Evolutionary conservation across 37 sponge, comb jelly and placozoan genomes (phyloP), one percentile per base, ranked within the genome.

Genomic region (Oopsacas minuta): DNA sequence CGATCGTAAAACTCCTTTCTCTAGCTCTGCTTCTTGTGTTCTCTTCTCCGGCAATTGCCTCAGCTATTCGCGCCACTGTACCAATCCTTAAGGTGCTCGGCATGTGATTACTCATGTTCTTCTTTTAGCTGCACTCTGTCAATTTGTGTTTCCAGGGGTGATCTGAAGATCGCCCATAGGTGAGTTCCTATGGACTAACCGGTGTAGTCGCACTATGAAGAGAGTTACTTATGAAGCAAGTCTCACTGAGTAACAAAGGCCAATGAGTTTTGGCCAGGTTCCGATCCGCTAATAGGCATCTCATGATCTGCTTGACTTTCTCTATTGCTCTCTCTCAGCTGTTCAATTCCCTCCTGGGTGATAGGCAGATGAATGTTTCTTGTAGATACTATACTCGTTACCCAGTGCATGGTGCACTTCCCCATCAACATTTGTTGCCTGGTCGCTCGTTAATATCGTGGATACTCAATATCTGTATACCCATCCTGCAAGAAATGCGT

Each of bases 371-470:
- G 75, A 61, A 20, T 61, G 75, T 61, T 61, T 61, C 75, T 61
- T 61, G 30, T 34, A 61, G 75, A 20, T 61, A 34, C 75, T 3
- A 61, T 25, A n/a, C 30, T 61, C 75, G 20, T 61, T 12, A 34
- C 75, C 22, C 30, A 61, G 30, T 61, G 17, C 75, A 34, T 61
- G 75, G 75, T 32, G 17, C 3, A 61, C 75, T 61, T 61, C 75
- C 75, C 75, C 75, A 61, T 25, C 75, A 25, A 61, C 75, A 61
- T 61, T 61, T n/a, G 12, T 61, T 61, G 32, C 87, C 87, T 37
- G 85, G 86, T 12, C 53, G 85, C 20, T 20, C 88, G 17, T 49
- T 81, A 39, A 38, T 30, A 83, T n/a, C 28, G 7, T 39, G 30
- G 39, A 35, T 28, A 37, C 84, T 28, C 46, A 8, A 42, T 30